phyloP scores from a whole-genome alignment of 1,140 invertebrate genomes.

The Formica selysi region DNA sequence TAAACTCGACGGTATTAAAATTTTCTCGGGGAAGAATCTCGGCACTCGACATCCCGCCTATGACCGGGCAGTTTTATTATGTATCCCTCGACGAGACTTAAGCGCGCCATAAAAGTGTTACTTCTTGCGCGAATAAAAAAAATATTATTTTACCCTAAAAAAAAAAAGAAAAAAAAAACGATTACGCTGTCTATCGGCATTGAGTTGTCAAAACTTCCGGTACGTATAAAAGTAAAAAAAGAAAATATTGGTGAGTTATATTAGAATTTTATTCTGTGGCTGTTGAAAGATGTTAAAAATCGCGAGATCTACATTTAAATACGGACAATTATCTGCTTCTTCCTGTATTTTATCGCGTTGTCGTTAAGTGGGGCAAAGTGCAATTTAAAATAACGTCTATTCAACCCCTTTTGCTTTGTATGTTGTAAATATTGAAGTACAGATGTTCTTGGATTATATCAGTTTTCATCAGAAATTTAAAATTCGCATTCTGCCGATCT shows the following conservation, averaged over 20 bases:
- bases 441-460: slow-evolving; percentile 2
- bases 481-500: slow-evolving; percentile 11
- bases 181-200: not conserved
- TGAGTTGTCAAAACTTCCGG: slow-evolving; percentile 8
- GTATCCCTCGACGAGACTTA: not conserved
- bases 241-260: not conserved
- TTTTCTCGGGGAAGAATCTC: slow-evolving; percentile 31
- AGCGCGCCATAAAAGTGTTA: slow-evolving; percentile 30
- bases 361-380: slow-evolving; percentile 3
- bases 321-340: not conserved
- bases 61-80: slow-evolving; percentile 21
- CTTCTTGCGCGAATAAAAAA: slow-evolving; percentile 3
- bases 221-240: not conserved
- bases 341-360: slow-evolving; percentile 5
- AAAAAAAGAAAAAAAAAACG: not conserved
- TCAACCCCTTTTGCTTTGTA: not conserved
- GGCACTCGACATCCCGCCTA: slow-evolving; percentile 4
- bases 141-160: slow-evolving; percentile 27
- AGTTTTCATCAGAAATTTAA: slow-evolving; percentile 1
- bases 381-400: slow-evolving; percentile 20
- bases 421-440: slow-evolving; percentile 7
- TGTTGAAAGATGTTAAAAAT: slow-evolving; percentile 20
- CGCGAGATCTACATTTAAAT: not conserved
- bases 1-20: slow-evolving; percentile 56
- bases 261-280: not conserved